phyloP scores from a whole-genome alignment of 2,888 invertebrate species.

The Stegana nigrithorax region DNA sequence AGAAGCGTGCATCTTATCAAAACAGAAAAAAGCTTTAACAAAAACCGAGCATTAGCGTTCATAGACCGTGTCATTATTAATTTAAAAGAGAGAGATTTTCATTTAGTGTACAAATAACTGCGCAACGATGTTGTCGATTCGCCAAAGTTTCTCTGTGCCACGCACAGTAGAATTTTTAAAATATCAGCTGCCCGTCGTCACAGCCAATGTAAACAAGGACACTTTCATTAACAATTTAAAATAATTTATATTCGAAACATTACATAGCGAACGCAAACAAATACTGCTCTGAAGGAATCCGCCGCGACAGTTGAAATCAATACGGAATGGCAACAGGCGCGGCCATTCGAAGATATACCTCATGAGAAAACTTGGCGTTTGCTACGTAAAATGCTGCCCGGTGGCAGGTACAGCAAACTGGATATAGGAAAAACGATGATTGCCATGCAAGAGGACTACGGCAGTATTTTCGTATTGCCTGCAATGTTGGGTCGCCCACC shows the following conservation, averaged over 20 bases:
- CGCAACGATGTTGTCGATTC: not conserved
- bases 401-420: conserved; percentile 51
- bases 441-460: conserved; percentile 51
- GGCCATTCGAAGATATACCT: conserved; percentile 52
- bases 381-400: conserved; percentile 44
- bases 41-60: too few relatives aligned
- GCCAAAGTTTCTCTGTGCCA: not conserved
- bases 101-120: too few relatives aligned
- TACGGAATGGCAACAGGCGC: conserved; percentile 52
- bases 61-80: too few relatives aligned
- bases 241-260: too few relatives aligned
- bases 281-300: conserved; percentile 24
- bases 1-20: too few relatives aligned
- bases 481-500: conserved; percentile 54
- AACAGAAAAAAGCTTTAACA: too few relatives aligned
- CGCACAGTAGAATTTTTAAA: too few relatives aligned
- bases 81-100: too few relatives aligned
- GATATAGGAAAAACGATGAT: conserved; percentile 35
- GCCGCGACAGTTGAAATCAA: conserved; percentile 14
- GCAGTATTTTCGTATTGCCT: conserved; percentile 66
- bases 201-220: too few relatives aligned
- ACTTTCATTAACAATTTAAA: too few relatives aligned
- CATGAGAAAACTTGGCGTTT: conserved; percentile 31
- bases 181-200: too few relatives aligned
- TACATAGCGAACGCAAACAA: conserved; percentile 41